phyloP scores from a whole-genome alignment of 2,888 invertebrate species.

The Lasioglossum pauxillum region DNA sequence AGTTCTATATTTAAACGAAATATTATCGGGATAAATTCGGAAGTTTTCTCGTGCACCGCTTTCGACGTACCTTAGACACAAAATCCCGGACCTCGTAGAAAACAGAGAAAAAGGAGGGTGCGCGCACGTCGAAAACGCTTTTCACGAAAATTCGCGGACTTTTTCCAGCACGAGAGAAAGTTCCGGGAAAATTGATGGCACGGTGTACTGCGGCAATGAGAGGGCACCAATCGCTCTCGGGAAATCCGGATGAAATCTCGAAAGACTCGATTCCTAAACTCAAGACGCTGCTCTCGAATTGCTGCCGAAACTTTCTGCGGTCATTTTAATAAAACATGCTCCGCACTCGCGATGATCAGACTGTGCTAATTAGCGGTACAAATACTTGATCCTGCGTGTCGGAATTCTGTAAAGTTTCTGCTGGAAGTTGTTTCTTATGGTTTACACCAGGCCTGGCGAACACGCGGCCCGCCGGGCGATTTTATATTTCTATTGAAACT shows the following conservation, averaged over 20 bases:
- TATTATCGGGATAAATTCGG: background rate
- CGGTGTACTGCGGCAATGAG: conserved; percentile 61
- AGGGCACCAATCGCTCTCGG: conserved; percentile 57
- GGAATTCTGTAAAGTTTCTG: too few relatives aligned
- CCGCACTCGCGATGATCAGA: background rate
- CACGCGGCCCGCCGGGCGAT: too few relatives aligned
- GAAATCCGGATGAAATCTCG: conserved; percentile 64
- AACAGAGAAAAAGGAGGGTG: background rate
- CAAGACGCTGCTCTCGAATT: conserved; percentile 16
- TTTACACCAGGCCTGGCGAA: too few relatives aligned
- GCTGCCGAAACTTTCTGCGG: conserved; percentile 41
- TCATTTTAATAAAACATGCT: conserved; percentile 30
- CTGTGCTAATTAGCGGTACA: too few relatives aligned
- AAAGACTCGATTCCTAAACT: conserved; percentile 50
- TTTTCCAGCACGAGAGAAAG: conserved; percentile 56
- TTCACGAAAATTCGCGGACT: conserved; percentile 54
- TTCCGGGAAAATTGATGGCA: conserved; percentile 66
- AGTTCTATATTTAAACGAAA: background rate
- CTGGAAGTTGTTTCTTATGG: too few relatives aligned
- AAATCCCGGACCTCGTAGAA: background rate
- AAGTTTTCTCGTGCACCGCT: background rate
- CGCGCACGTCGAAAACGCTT: conserved; percentile 38
- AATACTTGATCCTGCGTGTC: too few relatives aligned
- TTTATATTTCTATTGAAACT: too few relatives aligned
- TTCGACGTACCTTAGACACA: background rate